These are phyloP conservation scores for Euplagia quadripunctaria DNA, from an alignment of 2,888 invertebrate species.

Conservation along the genomic window DNA sequence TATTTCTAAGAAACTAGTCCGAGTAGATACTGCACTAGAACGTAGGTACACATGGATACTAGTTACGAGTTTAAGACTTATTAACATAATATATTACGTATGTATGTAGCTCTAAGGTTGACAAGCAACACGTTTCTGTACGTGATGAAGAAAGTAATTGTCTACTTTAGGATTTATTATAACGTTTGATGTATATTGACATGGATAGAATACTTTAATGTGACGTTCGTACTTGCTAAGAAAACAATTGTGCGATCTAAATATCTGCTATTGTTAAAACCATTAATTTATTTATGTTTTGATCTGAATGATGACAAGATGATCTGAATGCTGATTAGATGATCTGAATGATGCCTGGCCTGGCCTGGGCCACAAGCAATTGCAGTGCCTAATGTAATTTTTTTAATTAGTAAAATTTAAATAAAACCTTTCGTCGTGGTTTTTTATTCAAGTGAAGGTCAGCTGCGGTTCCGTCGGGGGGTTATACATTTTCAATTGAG, in stretches of 20 bases:
- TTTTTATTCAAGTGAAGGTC: no score
- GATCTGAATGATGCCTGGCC: no score
- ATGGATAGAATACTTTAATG: not conserved
- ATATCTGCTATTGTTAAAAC: not conserved
- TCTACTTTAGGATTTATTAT: conserved; percentile 35
- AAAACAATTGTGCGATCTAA: not conserved
- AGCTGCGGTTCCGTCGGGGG: no score
- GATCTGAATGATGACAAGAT: conserved; percentile 18
- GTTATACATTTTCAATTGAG: no score
- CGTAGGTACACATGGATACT: conserved; percentile 52
- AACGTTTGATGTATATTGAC: conserved; percentile 16
- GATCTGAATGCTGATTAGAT: no score
- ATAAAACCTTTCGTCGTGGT: no score
- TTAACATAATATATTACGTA: not conserved
- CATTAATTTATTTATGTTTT: no score
- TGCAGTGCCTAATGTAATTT: no score
- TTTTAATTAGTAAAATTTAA: no score
- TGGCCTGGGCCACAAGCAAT: no score
- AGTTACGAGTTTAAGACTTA: conserved; percentile 24
- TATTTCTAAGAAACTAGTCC: conserved; percentile 56
- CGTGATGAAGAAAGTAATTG: conserved; percentile 58
- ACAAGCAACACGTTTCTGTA: conserved; percentile 39
- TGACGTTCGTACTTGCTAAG: not conserved
- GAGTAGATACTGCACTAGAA: conserved; percentile 41
- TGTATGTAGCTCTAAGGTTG: conserved; percentile 44